These are phyloP conservation scores for Berghia stephanieae DNA, from an alignment of 1,140 invertebrate genomes.

Conservation along the genomic window DNA sequence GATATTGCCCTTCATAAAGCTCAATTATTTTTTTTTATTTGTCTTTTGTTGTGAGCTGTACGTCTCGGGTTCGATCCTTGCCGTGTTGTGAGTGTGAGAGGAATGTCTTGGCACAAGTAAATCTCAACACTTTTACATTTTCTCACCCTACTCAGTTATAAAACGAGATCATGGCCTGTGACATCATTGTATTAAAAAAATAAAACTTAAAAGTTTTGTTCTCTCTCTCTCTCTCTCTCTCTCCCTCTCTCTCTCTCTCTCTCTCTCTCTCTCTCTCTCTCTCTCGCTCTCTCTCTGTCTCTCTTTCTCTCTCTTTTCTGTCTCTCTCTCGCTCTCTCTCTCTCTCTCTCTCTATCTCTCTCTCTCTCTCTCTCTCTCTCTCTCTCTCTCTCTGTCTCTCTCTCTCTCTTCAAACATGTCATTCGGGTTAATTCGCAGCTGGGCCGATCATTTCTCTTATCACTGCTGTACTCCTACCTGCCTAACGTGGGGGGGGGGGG, in stretches of 20 bases:
- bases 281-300: background rate
- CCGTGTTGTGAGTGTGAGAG: no score
- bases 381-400: conserved; percentile 28
- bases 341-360: conserved; percentile 15
- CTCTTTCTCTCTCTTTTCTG: background rate
- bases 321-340: background rate
- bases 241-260: background rate
- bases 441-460: background rate
- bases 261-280: background rate
- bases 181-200: no score
- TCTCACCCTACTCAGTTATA: no score
- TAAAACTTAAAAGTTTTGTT: no score
- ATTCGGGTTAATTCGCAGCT: background rate
- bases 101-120: no score
- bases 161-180: no score
- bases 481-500: background rate
- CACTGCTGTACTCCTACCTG: background rate
- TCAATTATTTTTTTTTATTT: no score
- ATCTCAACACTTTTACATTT: no score
- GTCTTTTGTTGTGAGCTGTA: no score
- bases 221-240: background rate
- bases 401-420: background rate
- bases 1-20: no score
- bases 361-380: conserved; percentile 27
- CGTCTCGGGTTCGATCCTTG: no score